Conservation (phyloP, 2,888 invertebrate species). For the Aricia artaxerxes region DNA sequence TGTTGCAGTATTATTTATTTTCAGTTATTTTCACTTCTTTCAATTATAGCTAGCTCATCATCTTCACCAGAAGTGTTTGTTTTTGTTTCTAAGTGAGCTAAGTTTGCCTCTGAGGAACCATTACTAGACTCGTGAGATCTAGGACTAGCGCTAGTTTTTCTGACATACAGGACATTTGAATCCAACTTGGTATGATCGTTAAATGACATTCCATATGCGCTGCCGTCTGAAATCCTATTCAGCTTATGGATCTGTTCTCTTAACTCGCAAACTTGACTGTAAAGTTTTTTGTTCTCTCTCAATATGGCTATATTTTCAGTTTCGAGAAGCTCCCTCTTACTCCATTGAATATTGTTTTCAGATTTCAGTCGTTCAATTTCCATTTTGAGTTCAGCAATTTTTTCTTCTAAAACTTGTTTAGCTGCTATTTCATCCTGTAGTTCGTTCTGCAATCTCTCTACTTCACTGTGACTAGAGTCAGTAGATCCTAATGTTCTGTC, state of each 20-base stretch:
- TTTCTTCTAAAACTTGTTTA: slow-evolving; percentile 72
- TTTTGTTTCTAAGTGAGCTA: slow-evolving; percentile 64
- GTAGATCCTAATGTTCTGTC: slow-evolving; percentile 71
- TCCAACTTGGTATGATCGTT: slow-evolving; percentile 57
- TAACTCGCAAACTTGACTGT: slow-evolving; percentile 71
- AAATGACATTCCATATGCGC: slow-evolving; percentile 55
- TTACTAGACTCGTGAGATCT: slow-evolving; percentile 72
- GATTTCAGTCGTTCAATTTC: slow-evolving; percentile 92
- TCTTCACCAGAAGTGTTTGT: slow-evolving; percentile 72
- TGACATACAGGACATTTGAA: slow-evolving; percentile 66
- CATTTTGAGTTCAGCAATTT: slow-evolving; percentile 67
- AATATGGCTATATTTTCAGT: slow-evolving; percentile 93
- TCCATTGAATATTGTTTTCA: slow-evolving; percentile 97
- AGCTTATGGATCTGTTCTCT: slow-evolving; percentile 73
- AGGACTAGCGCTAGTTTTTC: slow-evolving; percentile 68
- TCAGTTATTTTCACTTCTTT: slow-evolving; percentile 53
- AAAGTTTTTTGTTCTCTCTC: slow-evolving; percentile 92
- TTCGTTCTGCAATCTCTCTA: slow-evolving; percentile 71
- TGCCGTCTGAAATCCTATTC: slow-evolving; percentile 71
- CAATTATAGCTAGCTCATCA: slow-evolving; percentile 71
- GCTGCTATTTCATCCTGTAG: slow-evolving; percentile 72
- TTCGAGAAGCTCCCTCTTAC: slow-evolving; percentile 92
- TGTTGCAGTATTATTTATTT: slow-evolving; percentile 23
- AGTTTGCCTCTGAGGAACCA: slow-evolving; percentile 69
- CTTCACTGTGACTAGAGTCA: slow-evolving; percentile 73